phyloP scores from a whole-genome alignment of 2,113 vertebrate species.

The Microcebus tavaratra region DNA sequence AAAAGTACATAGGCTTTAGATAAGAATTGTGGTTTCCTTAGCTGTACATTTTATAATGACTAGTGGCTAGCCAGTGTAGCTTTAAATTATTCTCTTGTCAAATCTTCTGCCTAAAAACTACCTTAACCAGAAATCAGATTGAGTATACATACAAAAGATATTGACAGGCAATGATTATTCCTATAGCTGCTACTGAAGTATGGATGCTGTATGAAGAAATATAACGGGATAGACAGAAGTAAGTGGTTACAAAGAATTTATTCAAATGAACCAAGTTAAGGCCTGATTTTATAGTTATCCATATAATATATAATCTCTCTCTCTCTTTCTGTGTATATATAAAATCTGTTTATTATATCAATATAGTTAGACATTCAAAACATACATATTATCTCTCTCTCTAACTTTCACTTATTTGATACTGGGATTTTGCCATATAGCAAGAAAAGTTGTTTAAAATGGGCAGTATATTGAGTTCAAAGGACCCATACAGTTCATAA shows the following conservation, averaged over 20 bases:
- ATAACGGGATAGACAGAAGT: constrained; percentile 46
- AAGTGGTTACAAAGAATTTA: neutral
- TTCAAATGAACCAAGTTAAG: constrained; percentile 65
- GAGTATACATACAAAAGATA: constrained; percentile 47
- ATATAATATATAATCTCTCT: neutral
- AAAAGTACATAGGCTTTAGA: neutral
- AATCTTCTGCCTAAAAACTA: constrained; percentile 31
- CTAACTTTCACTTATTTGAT: constrained; percentile 71
- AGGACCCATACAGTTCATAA: constrained; percentile 90
- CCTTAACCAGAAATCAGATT: constrained; percentile 56
- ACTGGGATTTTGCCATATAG: constrained; percentile 78
- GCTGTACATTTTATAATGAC: neutral
- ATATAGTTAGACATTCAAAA: neutral
- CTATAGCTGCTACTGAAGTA: constrained; percentile 58
- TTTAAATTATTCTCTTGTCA: constrained; percentile 60
- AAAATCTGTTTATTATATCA: neutral
- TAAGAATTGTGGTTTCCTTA: constrained; percentile 52
- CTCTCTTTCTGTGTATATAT: neutral
- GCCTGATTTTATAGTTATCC: constrained; percentile 8
- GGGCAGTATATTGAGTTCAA: constrained; percentile 89
- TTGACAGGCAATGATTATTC: constrained; percentile 68
- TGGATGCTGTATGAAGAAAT: constrained; percentile 4
- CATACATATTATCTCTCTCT: neutral
- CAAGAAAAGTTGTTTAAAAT: constrained; percentile 88
- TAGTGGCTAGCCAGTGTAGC: rapidly evolving